Percentiles rank a stretch among this genome's conserved stretches.
These are phyloP conservation scores for Brachypterus glaber DNA, from an alignment of 2,888 invertebrate genomes.

Conservation along the genomic window DNA sequence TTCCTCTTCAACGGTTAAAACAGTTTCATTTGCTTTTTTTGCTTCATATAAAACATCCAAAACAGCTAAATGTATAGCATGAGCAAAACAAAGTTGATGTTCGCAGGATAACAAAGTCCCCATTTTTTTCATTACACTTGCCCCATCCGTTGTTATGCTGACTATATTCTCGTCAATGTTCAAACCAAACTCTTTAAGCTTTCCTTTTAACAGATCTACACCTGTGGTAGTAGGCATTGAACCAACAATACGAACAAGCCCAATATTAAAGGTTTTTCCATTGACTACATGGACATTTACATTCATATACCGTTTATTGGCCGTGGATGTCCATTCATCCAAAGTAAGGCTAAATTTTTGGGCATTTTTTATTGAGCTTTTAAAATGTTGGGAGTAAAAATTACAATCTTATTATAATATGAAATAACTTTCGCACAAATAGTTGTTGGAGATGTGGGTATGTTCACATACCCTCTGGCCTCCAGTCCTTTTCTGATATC, in stretches of 20 bases:
- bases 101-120: constrained; percentile 13
- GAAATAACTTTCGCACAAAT: neutral
- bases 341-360: constrained; percentile 5
- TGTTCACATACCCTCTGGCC: neutral
- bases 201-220: constrained; percentile 5
- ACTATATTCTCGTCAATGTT: constrained; percentile 9
- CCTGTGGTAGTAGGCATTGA: constrained; percentile 7
- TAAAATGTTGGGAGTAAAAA: neutral
- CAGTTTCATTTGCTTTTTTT: constrained; percentile 7
- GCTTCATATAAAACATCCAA: constrained; percentile 18
- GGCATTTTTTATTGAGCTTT: neutral
- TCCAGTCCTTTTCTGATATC: constrained; percentile 7
- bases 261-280: constrained; percentile 9
- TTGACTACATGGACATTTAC: constrained; percentile 12
- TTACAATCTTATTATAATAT: neutral
- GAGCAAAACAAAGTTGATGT: constrained; percentile 21
- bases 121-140: constrained; percentile 18
- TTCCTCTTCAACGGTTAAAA: constrained; percentile 4
- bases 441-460: neutral
- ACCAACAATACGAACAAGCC: constrained; percentile 11
- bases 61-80: constrained; percentile 20
- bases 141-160: constrained; percentile 14
- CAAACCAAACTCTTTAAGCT: constrained; percentile 10
- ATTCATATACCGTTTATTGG: constrained; percentile 12
- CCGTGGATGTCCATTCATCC: constrained; percentile 13